Evolutionary conservation across 2,113 vertebrate species (phyloP).

Genomic region (Dinomys branickii): DNA sequence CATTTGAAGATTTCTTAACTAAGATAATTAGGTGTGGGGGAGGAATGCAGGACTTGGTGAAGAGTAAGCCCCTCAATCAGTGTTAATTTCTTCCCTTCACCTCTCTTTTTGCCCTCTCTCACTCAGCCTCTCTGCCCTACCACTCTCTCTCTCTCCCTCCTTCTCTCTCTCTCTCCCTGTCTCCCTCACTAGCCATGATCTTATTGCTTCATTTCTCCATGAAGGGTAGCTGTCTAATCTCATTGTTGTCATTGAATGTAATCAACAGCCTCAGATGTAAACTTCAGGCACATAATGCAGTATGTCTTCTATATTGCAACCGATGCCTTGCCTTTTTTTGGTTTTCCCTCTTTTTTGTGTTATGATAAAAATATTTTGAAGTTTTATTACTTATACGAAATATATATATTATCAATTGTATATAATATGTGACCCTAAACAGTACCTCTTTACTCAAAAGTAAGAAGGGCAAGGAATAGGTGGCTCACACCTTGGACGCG

Average conservation of each 20-base stretch:
- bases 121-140: not conserved
- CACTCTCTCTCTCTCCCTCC: not conserved
- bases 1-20: conserved; percentile 48
- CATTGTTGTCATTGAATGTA: not conserved
- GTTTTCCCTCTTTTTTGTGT: not conserved
- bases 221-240: not conserved
- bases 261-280: not conserved
- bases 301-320: not conserved
- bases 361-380: not conserved
- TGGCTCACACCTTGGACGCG: not conserved
- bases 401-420: not conserved
- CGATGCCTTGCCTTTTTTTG: not conserved
- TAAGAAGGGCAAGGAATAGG: not conserved
- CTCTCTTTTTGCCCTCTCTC: not conserved
- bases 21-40: not conserved
- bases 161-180: not conserved
- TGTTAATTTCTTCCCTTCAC: not conserved
- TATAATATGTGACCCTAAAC: not conserved
- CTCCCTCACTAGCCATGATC: not conserved
- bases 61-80: not conserved
- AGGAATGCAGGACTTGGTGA: not conserved
- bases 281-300: not conserved
- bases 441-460: not conserved
- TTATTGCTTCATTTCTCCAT: not conserved
- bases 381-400: not conserved